phyloP scores from a whole-genome alignment of 2,797 vertebrate genomes.

The Arctocebus calabarensis region DNA sequence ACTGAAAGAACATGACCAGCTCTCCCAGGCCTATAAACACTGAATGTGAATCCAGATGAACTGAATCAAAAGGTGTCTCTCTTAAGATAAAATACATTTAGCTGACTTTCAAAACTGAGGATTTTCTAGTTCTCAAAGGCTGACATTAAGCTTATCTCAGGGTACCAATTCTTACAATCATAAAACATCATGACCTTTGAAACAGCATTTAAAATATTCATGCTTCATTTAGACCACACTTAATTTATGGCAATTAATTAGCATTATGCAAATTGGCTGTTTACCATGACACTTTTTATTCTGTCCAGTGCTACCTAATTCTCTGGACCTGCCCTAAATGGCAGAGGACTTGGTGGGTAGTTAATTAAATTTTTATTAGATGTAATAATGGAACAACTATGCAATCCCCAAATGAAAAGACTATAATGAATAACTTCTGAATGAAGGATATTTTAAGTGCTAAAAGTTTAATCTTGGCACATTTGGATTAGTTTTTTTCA shows the following conservation, averaged over 20 bases:
- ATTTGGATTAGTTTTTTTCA: constrained; percentile 2
- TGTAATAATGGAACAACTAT: constrained; percentile 53
- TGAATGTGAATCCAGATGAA: constrained; percentile 28
- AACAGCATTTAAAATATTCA: constrained; percentile 74
- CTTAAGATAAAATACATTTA: constrained; percentile 51
- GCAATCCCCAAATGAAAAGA: constrained; percentile 55
- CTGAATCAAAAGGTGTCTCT: constrained; percentile 15
- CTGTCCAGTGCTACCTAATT: constrained; percentile 28
- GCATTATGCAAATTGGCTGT: constrained; percentile 71
- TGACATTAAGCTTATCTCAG: constrained; percentile 66
- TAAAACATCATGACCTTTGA: constrained; percentile 71
- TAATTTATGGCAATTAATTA: constrained; percentile 79
- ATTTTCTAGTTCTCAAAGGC: constrained; percentile 55
- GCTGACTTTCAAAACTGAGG: constrained; percentile 64
- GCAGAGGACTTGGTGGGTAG: constrained; percentile 51
- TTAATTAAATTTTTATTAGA: constrained; percentile 78
- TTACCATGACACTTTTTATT: constrained; percentile 59
- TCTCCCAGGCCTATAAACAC: not conserved
- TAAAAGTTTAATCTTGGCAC: constrained; percentile 42
- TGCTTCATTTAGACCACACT: constrained; percentile 68
- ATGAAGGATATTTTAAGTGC: constrained; percentile 33
- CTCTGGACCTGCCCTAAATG: constrained; percentile 41
- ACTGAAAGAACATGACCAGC: not conserved
- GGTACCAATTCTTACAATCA: constrained; percentile 67
- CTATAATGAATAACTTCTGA: constrained; percentile 52